Percentiles rank a stretch among this genome's conserved stretches.
phyloP scores from a whole-genome alignment of 2,797 vertebrate genomes.

The Cyclura pinguis region DNA sequence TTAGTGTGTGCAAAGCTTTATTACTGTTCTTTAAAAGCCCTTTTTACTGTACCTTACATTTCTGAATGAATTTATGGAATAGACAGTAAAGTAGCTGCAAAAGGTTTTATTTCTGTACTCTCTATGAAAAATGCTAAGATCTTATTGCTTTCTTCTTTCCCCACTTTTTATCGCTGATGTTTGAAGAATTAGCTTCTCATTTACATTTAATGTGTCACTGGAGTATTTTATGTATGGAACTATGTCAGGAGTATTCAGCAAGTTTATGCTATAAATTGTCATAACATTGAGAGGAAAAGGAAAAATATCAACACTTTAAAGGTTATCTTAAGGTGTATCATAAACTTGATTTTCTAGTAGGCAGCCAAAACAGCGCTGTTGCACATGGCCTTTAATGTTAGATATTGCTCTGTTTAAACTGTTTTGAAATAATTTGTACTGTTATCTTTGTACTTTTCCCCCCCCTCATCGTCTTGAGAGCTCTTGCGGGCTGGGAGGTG shows the following conservation, averaged over 20 bases:
- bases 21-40: neutral
- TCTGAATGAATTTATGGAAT: too few species aligned
- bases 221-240: conserved; percentile 1
- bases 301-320: neutral
- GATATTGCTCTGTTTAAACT: too few species aligned
- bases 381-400: too few species aligned
- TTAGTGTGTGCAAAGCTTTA: too few species aligned
- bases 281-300: neutral
- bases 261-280: conserved; percentile 24
- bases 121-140: neutral
- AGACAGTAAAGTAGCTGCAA: neutral
- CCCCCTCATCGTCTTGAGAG: too few species aligned
- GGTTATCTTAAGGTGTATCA: neutral
- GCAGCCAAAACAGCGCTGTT: too few species aligned
- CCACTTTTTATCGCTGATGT: neutral
- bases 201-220: neutral
- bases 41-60: neutral
- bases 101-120: neutral
- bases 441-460: too few species aligned
- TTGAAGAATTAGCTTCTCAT: neutral
- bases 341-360: too few species aligned
- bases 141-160: neutral
- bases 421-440: too few species aligned
- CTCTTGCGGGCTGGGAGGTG: too few species aligned
- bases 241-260: neutral